phyloP scores from a whole-genome alignment of 2,888 invertebrate species.

The Andricus quercusramuli region DNA sequence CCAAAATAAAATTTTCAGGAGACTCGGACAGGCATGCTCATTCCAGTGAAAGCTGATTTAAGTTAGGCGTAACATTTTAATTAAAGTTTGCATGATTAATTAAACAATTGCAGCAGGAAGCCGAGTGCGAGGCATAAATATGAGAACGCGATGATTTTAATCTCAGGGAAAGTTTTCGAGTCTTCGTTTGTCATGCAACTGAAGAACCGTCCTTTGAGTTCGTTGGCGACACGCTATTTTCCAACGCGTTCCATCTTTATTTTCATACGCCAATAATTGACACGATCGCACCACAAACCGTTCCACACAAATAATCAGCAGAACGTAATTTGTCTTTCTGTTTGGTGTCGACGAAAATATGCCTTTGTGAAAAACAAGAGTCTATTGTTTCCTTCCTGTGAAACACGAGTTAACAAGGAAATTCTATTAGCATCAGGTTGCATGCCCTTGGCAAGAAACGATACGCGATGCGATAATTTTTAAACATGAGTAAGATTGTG shows the following conservation, averaged over 20 bases:
- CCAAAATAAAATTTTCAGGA: too few species aligned
- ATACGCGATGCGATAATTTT: background rate
- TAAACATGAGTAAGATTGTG: too few species aligned
- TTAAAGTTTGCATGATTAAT: too few species aligned
- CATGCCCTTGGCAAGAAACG: background rate
- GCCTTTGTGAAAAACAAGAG: background rate
- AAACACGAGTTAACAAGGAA: background rate
- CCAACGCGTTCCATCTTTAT: background rate
- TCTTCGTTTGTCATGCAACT: background rate
- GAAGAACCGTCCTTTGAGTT: too few species aligned
- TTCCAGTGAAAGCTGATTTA: too few species aligned
- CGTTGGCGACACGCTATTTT: background rate
- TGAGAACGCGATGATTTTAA: too few species aligned
- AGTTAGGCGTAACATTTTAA: too few species aligned
- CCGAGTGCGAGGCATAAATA: too few species aligned
- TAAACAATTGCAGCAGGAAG: too few species aligned
- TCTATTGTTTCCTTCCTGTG: background rate
- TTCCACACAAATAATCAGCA: background rate
- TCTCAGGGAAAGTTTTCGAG: background rate
- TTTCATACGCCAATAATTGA: background rate
- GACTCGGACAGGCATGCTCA: too few species aligned
- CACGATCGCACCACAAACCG: background rate
- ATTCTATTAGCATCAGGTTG: background rate
- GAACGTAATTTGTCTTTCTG: constrained; percentile 7
- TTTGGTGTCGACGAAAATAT: background rate